Percentiles rank a stretch among this genome's conserved stretches.
Evolutionary conservation across 2,797 vertebrate genomes (phyloP).

Genomic region (Carduelis carduelis): DNA sequence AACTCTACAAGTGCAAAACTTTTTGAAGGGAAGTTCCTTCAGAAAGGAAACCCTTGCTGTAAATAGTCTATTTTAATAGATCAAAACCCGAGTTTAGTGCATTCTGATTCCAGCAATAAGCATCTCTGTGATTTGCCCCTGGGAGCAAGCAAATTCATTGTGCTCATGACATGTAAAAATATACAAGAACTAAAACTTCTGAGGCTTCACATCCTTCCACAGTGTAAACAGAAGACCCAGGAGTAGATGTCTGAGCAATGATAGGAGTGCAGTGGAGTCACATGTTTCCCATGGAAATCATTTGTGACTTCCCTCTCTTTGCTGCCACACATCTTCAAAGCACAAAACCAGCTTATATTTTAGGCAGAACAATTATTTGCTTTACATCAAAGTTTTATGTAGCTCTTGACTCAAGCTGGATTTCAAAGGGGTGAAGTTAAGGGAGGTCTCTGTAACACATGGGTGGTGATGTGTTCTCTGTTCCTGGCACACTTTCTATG

Average conservation of each 20-base stretch:
- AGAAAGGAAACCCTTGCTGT: not conserved
- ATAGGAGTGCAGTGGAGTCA: not conserved
- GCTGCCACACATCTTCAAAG: conserved; percentile 39
- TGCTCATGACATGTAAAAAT: conserved; percentile 44
- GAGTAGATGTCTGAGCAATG: conserved; percentile 11
- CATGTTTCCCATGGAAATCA: conserved; percentile 41
- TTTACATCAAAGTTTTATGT: conserved; percentile 48
- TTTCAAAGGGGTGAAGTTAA: conserved; percentile 22
- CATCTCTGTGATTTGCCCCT: not conserved
- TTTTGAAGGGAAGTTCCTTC: not conserved
- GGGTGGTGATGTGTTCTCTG: not conserved
- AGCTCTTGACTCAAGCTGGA: not conserved
- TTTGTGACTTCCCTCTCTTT: conserved; percentile 38
- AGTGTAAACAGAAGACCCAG: conserved; percentile 18
- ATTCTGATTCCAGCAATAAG: not conserved
- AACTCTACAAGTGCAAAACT: not conserved
- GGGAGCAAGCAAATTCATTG: conserved; percentile 8
- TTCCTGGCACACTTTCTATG: not conserved
- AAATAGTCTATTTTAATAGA: conserved; percentile 44
- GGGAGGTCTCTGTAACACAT: not conserved
- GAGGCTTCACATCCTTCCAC: conserved; percentile 47
- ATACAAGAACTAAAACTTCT: conserved; percentile 54
- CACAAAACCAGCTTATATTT: not conserved
- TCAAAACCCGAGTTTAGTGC: not conserved
- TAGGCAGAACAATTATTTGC: conserved; percentile 2